Evolutionary conservation across 2,888 invertebrate genomes (phyloP).

Genomic region (Hedya salicella): DNA sequence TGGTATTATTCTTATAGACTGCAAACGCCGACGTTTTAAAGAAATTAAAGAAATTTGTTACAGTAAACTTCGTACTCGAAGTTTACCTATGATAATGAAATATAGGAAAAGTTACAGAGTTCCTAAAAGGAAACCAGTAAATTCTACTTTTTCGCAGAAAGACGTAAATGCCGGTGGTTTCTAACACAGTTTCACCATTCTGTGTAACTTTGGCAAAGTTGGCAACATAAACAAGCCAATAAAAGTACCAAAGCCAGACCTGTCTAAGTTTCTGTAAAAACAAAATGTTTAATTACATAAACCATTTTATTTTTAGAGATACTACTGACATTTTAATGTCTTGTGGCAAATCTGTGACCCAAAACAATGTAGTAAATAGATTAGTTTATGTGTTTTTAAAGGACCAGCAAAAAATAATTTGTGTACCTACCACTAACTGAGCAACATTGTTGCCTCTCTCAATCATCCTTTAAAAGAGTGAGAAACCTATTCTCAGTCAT

Average conservation of each 20-base stretch:
- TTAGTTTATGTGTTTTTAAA: too few relatives aligned
- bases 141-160: neutral
- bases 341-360: neutral
- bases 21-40: too few relatives aligned
- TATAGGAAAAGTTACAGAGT: slow-evolving; percentile 22
- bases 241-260: slow-evolving; percentile 19
- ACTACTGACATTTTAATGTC: neutral
- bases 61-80: slow-evolving; percentile 14
- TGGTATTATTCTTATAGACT: too few relatives aligned
- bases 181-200: neutral
- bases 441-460: too few relatives aligned
- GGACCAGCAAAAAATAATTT: too few relatives aligned
- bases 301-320: neutral
- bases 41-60: too few relatives aligned
- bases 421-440: too few relatives aligned
- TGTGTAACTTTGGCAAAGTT: neutral
- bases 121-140: slow-evolving; percentile 12
- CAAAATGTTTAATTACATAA: slow-evolving; percentile 21
- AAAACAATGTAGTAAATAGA: too few relatives aligned
- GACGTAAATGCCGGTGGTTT: neutral
- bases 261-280: slow-evolving; percentile 21
- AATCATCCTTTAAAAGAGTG: too few relatives aligned
- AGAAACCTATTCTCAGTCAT: too few relatives aligned
- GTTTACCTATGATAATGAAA: slow-evolving; percentile 37
- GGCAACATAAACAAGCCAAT: slow-evolving; percentile 37